Conservation (phyloP, 2,888 invertebrate species). For the Chrysomela aeneicollis region DNA sequence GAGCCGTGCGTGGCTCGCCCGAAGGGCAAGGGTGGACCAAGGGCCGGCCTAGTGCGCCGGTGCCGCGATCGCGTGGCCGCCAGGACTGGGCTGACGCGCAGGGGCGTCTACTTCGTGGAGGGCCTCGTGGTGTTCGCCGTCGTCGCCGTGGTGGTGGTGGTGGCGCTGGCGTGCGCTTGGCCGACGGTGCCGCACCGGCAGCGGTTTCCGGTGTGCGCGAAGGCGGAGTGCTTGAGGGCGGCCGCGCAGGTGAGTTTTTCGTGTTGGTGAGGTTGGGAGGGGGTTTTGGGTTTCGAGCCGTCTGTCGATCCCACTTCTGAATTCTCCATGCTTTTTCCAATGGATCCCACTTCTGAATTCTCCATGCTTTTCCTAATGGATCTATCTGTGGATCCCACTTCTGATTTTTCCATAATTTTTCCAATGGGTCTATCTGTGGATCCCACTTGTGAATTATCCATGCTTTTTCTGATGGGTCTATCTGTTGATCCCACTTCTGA, state of each 20-base stretch:
- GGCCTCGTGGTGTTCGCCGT: slow-evolving; percentile 53
- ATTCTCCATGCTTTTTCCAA: no score
- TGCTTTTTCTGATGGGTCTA: no score
- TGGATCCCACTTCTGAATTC: no score
- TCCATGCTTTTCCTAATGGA: no score
- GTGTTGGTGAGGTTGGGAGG: no score
- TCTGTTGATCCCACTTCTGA: no score
- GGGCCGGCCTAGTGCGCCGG: slow-evolving; percentile 32
- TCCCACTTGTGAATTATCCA: no score
- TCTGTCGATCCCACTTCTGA: no score
- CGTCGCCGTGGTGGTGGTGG: slow-evolving; percentile 59
- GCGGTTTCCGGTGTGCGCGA: slow-evolving; percentile 59
- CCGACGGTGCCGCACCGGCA: slow-evolving; percentile 57
- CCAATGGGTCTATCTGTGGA: no score
- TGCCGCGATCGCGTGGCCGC: slow-evolving; percentile 46
- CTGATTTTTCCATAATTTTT: no score
- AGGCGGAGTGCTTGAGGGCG: slow-evolving; percentile 62
- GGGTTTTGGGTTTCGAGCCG: no score
- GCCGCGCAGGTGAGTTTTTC: slow-evolving; percentile 62
- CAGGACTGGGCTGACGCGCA: slow-evolving; percentile 48
- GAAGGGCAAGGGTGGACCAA: not conserved
- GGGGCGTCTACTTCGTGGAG: slow-evolving; percentile 46
- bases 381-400: no score
- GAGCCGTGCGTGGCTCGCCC: slow-evolving; percentile 47
- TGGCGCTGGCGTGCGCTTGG: slow-evolving; percentile 61